phyloP scores from a whole-genome alignment of 2,113 vertebrate species.

The Donacobius atricapilla region DNA sequence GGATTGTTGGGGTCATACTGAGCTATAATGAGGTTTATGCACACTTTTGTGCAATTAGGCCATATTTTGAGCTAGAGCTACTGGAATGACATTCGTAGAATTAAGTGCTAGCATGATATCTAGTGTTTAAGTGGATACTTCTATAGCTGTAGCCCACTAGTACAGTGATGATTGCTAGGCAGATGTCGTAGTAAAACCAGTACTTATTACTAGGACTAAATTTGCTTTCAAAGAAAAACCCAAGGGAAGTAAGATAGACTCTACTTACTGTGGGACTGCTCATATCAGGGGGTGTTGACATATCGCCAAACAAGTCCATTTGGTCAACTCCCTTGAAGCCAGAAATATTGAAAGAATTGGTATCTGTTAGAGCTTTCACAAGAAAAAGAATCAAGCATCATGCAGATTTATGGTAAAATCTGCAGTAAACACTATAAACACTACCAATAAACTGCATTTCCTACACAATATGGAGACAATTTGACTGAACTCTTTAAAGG shows the following conservation, averaged over 20 bases:
- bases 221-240: background rate
- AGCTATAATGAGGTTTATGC: background rate
- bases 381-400: background rate
- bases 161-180: background rate
- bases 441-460: background rate
- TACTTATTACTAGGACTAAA: background rate
- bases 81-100: background rate
- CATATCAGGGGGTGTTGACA: slow-evolving; percentile 94
- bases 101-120: background rate
- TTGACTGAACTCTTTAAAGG: background rate
- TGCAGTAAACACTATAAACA: background rate
- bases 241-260: background rate
- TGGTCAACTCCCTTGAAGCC: slow-evolving; percentile 84
- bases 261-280: slow-evolving; percentile 86
- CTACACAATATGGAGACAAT: background rate
- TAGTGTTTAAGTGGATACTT: background rate
- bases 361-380: background rate
- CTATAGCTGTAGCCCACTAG: background rate
- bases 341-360: slow-evolving; percentile 52
- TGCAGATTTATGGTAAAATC: background rate
- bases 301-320: slow-evolving; percentile 92
- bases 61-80: background rate
- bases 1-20: background rate
- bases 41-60: background rate
- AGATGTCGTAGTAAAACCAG: background rate